Evolutionary conservation across 1,140 invertebrate genomes (phyloP), one percentile per base, ranked within the genome.

Genomic region (Whitmania pigra): DNA sequence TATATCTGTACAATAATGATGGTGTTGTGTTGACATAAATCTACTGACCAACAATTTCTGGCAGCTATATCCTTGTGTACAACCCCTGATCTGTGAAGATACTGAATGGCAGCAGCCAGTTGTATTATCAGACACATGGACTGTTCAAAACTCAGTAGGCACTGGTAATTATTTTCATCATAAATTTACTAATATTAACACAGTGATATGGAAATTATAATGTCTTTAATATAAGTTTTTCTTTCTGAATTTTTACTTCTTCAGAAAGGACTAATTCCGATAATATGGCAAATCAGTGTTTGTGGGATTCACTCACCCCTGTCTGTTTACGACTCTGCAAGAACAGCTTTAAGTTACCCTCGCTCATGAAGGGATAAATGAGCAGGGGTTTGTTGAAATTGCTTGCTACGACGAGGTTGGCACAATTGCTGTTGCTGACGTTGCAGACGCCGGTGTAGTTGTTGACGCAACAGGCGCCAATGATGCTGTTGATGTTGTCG

Each of bases 51-150:
- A 83, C 91, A 94, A 84, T 94, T 95, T 78, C 93, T 88, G 17
- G 91, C 88, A 53, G 93, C 91, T 73, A 97, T 86, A 79, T 97
- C 94, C 81, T 90, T 90, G 80, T 97, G 93, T 66, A 95, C 85
- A 53, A 97, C 87, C 77, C 90, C 88, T 78, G 92, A 92, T 76
- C 90, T 88, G 79, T 97, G 93, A 72, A 97, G 85, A 83, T 92
- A 94, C 75, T 89, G 88, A 74, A 95, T 85, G 20, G 90, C 93
- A 79, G 89, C 88, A 40, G 90, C 87, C n/a, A 92, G 87, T 79
- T 95, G 92, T 53, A 94, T 87, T 53, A 91, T 91, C 89, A 96
- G 92, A 80, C 91, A 89, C 2, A 97, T 92, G 49, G 95, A 88
- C 82, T 96, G 92, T 79, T 94, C 91, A 13, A 93, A 94, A 18